Percentiles rank a stretch among this genome's conserved stretches.
Conservation (phyloP, 2,888 invertebrate species). For the Cecidostiba fungosa region DNA sequence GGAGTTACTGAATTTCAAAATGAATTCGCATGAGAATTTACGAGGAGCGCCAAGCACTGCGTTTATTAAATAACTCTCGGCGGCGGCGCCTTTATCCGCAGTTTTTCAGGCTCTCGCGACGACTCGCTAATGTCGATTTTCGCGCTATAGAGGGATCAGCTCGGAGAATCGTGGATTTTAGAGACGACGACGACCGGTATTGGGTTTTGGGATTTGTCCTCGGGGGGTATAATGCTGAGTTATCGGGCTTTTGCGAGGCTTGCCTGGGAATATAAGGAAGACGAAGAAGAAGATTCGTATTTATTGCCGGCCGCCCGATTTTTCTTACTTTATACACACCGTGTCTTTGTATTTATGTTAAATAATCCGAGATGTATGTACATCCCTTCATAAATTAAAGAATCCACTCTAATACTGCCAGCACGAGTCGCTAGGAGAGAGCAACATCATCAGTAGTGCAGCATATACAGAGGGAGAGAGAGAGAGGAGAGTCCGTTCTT, state of each 20-base stretch:
- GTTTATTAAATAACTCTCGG: constrained; percentile 46
- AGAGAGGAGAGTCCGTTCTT: not conserved
- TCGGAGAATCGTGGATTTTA: constrained; percentile 6
- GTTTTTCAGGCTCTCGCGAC: constrained; percentile 1
- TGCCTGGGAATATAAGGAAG: not conserved
- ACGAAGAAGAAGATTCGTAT: constrained; percentile 2
- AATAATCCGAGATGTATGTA: not conserved
- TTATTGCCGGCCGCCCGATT: not conserved
- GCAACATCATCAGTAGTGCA: not conserved
- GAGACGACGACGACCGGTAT: constrained; percentile 1
- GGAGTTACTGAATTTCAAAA: constrained; percentile 75
- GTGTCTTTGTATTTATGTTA: not conserved
- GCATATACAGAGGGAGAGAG: no score
- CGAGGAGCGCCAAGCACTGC: not conserved
- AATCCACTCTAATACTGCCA: not conserved
- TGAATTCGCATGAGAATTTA: constrained; percentile 77
- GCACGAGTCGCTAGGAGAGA: not conserved
- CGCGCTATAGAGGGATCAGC: not conserved
- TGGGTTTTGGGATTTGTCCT: constrained; percentile 39
- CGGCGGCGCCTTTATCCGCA: constrained; percentile 58
- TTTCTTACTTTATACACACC: not conserved
- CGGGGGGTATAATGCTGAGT: constrained; percentile 40
- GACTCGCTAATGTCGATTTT: constrained; percentile 27
- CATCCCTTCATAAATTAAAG: not conserved
- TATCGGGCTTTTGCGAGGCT: constrained; percentile 14